A percentile compares a stretch with the other conserved stretches of the same genome.
Conservation (phyloP, 2,888 invertebrate species). For the Eristalinus aeneus region DNA sequence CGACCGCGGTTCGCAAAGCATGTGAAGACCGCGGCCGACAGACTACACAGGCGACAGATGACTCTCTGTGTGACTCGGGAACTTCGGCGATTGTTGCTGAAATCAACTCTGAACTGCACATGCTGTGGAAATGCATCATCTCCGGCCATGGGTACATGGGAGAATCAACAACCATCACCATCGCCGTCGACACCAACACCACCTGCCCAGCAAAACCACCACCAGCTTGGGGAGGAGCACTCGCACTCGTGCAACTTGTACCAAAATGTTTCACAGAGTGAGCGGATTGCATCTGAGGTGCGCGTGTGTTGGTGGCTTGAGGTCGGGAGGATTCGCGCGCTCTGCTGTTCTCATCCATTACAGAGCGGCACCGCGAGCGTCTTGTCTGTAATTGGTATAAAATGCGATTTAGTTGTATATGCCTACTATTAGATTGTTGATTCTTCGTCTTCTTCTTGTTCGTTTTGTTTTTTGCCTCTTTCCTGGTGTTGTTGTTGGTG, state of each 20-base stretch:
- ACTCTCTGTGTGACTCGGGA: conserved; percentile 11
- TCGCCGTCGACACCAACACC: neutral
- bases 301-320: conserved; percentile 24
- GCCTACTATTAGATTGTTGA: conserved; percentile 71
- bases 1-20: conserved; percentile 9
- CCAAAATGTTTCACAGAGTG: conserved; percentile 53
- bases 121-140: conserved; percentile 62
- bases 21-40: conserved; percentile 7
- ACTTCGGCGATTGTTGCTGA: conserved; percentile 31
- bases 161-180: conserved; percentile 43
- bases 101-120: conserved; percentile 55
- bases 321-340: conserved; percentile 63
- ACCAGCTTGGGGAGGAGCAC: conserved; percentile 3
- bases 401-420: conserved; percentile 69
- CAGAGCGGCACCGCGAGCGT: conserved; percentile 32
- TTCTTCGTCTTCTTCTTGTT: conserved; percentile 11
- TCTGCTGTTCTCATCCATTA: conserved; percentile 64
- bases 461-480: neutral
- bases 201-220: neutral
- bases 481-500: conserved; percentile 6
- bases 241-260: conserved; percentile 21
- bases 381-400: conserved; percentile 70
- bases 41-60: conserved; percentile 11
- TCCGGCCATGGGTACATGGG: conserved; percentile 27
- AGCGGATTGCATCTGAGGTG: conserved; percentile 43